phyloP scores from a whole-genome alignment of 1,140 invertebrate species.

The Coboldia fuscipes region DNA sequence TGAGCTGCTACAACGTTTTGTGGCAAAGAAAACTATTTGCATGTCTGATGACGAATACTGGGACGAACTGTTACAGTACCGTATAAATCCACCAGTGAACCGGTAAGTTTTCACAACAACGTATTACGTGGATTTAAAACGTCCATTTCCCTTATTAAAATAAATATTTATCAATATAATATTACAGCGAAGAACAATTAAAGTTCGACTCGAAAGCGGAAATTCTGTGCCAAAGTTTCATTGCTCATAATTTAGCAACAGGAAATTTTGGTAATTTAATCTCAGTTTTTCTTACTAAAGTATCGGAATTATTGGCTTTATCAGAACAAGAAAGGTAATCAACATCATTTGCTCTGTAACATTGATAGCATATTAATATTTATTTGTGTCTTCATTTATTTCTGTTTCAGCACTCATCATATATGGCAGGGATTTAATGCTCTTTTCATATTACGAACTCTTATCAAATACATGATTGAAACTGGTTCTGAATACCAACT shows the following conservation, averaged over 20 bases:
- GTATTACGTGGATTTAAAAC: background rate
- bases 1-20: slow-evolving; percentile 56
- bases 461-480: slow-evolving; percentile 77
- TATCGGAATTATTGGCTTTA: slow-evolving; percentile 56
- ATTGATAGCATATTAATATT: slow-evolving; percentile 3
- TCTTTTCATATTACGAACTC: slow-evolving; percentile 70
- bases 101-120: slow-evolving; percentile 28
- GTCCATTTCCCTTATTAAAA: slow-evolving; percentile 1
- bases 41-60: slow-evolving; percentile 74
- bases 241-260: slow-evolving; percentile 59
- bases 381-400: slow-evolving; percentile 4
- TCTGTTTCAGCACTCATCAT: slow-evolving; percentile 50
- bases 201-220: slow-evolving; percentile 59
- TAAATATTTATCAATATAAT: slow-evolving; percentile 4
- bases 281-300: slow-evolving; percentile 57
- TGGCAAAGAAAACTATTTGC: slow-evolving; percentile 54
- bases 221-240: slow-evolving; percentile 42
- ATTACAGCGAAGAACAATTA: slow-evolving; percentile 51
- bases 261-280: slow-evolving; percentile 76
- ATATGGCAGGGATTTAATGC: slow-evolving; percentile 92
- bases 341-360: slow-evolving; percentile 4
- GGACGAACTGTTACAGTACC: slow-evolving; percentile 81
- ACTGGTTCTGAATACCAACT: slow-evolving; percentile 52
- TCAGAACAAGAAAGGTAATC: slow-evolving; percentile 67
- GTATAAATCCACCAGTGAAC: slow-evolving; percentile 53